A percentile compares a stretch with the other conserved stretches of the same genome.
Conservation (phyloP, 1,140 invertebrate genomes). For the Apis cerana region DNA sequence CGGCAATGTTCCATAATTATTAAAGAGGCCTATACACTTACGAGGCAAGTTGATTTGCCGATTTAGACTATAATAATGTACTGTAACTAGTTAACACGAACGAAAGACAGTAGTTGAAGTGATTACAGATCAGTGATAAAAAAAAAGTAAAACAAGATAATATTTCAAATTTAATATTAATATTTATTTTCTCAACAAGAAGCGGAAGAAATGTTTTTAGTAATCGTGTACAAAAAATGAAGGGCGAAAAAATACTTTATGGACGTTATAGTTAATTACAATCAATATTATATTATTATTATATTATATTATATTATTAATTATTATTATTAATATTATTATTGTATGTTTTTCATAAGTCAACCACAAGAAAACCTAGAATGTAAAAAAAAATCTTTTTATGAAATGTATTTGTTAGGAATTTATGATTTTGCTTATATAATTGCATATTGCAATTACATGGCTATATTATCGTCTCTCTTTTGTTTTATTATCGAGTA, state of each 20-base stretch:
- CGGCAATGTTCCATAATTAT: constrained; percentile 69
- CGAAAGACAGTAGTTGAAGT: constrained; percentile 68
- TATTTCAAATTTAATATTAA: constrained; percentile 79
- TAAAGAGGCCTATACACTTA: constrained; percentile 80
- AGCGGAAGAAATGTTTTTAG: constrained; percentile 75
- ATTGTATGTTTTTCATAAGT: constrained; percentile 69
- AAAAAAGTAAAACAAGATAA: constrained; percentile 68
- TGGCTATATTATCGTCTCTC: constrained; percentile 73
- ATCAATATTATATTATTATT: constrained; percentile 73
- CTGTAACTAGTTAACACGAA: constrained; percentile 60
- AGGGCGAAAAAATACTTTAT: constrained; percentile 73
- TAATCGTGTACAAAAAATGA: constrained; percentile 75
- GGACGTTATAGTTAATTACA: constrained; percentile 76
- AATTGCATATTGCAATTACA: constrained; percentile 72
- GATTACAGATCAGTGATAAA: constrained; percentile 67
- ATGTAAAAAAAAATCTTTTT: constrained; percentile 71
- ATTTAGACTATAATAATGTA: constrained; percentile 68
- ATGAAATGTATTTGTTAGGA: constrained; percentile 74
- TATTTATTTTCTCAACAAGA: constrained; percentile 79
- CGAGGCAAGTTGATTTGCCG: constrained; percentile 75
- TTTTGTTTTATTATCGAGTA: constrained; percentile 70
- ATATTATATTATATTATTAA: constrained; percentile 58
- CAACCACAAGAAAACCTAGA: constrained; percentile 64
- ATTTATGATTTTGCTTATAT: constrained; percentile 66
- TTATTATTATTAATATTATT: constrained; percentile 63